These are phyloP conservation scores for Sinosuthora webbiana DNA, from an alignment of 2,113 vertebrate genomes.

Conservation along the genomic window DNA sequence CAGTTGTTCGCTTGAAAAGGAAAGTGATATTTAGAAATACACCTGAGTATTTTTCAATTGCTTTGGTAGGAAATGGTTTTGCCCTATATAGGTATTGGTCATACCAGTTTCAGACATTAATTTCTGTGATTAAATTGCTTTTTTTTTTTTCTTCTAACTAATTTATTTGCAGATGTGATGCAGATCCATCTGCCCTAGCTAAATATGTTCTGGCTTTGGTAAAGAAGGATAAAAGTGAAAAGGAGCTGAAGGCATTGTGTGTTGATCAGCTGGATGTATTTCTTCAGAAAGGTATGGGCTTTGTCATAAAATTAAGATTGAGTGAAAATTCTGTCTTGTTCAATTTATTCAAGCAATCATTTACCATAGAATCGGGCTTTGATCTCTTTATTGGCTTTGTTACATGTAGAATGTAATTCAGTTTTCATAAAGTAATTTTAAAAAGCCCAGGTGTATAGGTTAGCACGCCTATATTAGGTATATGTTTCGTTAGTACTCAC, in stretches of 20 bases:
- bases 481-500: neutral
- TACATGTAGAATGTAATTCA: neutral
- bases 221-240: constrained; percentile 98
- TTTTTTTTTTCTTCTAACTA: neutral
- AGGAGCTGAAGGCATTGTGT: constrained; percentile 94
- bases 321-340: neutral
- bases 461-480: neutral
- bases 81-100: neutral
- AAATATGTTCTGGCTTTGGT: constrained; percentile 98
- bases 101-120: neutral
- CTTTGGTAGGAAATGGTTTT: neutral
- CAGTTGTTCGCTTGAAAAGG: neutral
- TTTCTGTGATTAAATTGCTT: neutral
- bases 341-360: neutral
- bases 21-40: neutral
- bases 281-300: constrained; percentile 91
- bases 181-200: constrained; percentile 95
- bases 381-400: neutral
- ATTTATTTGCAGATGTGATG: constrained; percentile 87
- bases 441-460: neutral
- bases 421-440: neutral
- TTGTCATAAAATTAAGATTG: neutral
- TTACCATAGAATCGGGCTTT: neutral
- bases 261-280: constrained; percentile 99
- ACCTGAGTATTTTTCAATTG: neutral